phyloP scores from a whole-genome alignment of 2,113 vertebrate genomes.

The Eubucco bourcierii region DNA sequence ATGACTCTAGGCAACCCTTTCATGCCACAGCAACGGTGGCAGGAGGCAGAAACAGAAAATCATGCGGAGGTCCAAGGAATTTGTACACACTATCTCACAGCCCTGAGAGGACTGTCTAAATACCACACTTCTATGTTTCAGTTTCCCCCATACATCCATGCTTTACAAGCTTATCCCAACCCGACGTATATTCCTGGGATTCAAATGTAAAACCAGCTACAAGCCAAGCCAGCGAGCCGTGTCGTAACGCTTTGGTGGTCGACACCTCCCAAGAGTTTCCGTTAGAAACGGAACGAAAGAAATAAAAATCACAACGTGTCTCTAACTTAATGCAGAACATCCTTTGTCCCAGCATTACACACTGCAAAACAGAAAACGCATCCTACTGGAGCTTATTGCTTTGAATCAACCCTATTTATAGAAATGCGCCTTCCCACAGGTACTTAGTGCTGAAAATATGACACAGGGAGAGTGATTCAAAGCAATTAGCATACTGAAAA shows the following conservation, averaged over 20 bases:
- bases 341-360: not conserved
- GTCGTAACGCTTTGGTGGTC: not conserved
- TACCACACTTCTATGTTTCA: not conserved
- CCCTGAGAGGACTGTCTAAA: not conserved
- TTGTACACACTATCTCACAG: rapidly evolving
- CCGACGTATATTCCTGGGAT: not conserved
- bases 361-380: not conserved
- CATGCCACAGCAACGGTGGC: not conserved
- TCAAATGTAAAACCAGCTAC: not conserved
- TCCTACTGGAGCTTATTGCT: not conserved
- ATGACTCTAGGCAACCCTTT: not conserved
- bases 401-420: not conserved
- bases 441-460: conserved; percentile 12
- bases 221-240: not conserved
- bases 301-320: not conserved
- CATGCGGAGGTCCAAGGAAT: not conserved
- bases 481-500: conserved; percentile 11
- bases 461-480: conserved; percentile 40
- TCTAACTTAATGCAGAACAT: not conserved
- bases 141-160: not conserved
- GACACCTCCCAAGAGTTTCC: not conserved
- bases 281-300: not conserved
- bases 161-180: not conserved
- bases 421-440: conserved; percentile 18
- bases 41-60: not conserved